Percentiles rank a stretch among this genome's conserved stretches.
Evolutionary conservation across 2,797 vertebrate genomes (phyloP).

Genomic region (Rallus crepitans): DNA sequence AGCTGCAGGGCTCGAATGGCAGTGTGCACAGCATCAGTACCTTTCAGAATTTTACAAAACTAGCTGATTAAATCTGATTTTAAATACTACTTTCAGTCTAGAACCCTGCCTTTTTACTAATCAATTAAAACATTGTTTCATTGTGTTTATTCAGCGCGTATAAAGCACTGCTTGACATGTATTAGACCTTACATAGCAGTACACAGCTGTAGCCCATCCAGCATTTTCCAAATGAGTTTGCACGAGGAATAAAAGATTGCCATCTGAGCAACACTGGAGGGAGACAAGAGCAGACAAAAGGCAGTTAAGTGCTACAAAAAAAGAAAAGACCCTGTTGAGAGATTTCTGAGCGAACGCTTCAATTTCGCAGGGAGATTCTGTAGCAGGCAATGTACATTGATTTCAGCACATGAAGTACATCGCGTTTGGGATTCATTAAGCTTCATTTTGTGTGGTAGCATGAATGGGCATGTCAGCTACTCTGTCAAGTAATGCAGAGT

Average conservation of each 20-base stretch:
- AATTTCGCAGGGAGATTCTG: slow-evolving; percentile 57
- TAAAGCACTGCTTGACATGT: slow-evolving; percentile 50
- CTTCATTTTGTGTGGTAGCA: slow-evolving; percentile 31
- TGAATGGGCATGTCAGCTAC: slow-evolving; percentile 46
- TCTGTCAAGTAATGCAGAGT: slow-evolving; percentile 37
- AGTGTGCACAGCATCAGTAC: neutral
- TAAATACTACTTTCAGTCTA: slow-evolving; percentile 43
- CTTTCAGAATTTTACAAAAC: slow-evolving; percentile 44
- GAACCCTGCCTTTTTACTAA: slow-evolving; percentile 55
- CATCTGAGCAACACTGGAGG: slow-evolving; percentile 59
- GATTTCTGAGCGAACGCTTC: slow-evolving; percentile 65
- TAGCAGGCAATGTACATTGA: slow-evolving; percentile 54
- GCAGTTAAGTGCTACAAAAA: slow-evolving; percentile 40
- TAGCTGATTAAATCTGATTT: slow-evolving; percentile 49
- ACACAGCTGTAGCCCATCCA: slow-evolving; percentile 56
- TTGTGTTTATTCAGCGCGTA: slow-evolving; percentile 45
- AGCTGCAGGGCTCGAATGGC: neutral
- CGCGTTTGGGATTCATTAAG: slow-evolving; percentile 54
- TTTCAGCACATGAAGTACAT: slow-evolving; percentile 56
- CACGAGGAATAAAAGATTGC: slow-evolving; percentile 66
- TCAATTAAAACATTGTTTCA: slow-evolving; percentile 44
- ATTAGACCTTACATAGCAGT: slow-evolving; percentile 42
- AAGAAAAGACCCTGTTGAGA: slow-evolving; percentile 68
- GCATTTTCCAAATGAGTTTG: slow-evolving; percentile 68
- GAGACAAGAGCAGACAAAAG: slow-evolving; percentile 69